phyloP scores from a whole-genome alignment of 2,888 invertebrate genomes.

The Drosophila cognata region DNA sequence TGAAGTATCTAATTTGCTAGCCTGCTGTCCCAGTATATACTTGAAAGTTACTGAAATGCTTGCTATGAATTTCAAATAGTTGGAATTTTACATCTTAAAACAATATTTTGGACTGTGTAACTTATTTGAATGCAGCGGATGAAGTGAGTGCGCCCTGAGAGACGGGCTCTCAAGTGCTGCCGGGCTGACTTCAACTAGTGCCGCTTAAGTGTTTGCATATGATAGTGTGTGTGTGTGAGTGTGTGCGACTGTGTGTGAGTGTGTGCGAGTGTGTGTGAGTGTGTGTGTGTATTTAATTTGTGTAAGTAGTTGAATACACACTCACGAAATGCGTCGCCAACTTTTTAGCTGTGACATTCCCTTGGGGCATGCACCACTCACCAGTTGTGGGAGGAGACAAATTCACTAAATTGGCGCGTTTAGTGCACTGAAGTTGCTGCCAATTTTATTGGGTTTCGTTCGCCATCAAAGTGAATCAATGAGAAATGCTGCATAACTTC shows the following conservation, averaged over 20 bases:
- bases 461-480: conserved; percentile 66
- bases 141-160: conserved; percentile 4
- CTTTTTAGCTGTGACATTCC: conserved; percentile 24
- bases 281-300: conserved; percentile 67
- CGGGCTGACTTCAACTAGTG: conserved; percentile 56
- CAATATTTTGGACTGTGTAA: background rate
- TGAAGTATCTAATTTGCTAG: background rate
- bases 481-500: conserved; percentile 72
- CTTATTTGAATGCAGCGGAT: background rate
- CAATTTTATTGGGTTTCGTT: conserved; percentile 41
- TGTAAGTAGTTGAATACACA: conserved; percentile 51
- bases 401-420: conserved; percentile 46
- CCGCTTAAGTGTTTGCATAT: conserved; percentile 67
- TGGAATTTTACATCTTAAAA: background rate
- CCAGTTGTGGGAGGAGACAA: conserved; percentile 11
- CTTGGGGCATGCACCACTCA: conserved; percentile 33
- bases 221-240: conserved; percentile 5
- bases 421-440: conserved; percentile 19
- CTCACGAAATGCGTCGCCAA: conserved; percentile 9
- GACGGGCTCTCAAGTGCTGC: conserved; percentile 44
- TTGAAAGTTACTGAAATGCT: background rate
- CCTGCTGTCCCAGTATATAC: background rate
- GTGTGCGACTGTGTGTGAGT: conserved; percentile 8
- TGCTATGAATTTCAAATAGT: background rate
- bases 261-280: background rate